phyloP scores from a whole-genome alignment of 1,140 invertebrate species.

The Globodera ellingtonae region DNA sequence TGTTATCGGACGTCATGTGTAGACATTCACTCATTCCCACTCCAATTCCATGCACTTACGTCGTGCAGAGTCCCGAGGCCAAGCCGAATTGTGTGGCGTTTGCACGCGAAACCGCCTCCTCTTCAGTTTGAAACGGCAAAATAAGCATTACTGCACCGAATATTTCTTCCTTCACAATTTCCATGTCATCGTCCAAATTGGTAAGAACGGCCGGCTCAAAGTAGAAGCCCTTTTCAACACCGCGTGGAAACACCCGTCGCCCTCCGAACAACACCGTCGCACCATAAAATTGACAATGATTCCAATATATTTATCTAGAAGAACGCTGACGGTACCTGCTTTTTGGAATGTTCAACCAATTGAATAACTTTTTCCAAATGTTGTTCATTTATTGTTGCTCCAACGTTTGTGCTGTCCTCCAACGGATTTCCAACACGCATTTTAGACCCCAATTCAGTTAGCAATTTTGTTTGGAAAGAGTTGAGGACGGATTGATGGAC shows the following conservation, averaged over 20 bases:
- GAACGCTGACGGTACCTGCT: conserved; percentile 65
- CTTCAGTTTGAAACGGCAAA: conserved; percentile 69
- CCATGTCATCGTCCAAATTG: conserved; percentile 68
- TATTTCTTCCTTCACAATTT: conserved; percentile 70
- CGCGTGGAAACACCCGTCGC: conserved; percentile 65
- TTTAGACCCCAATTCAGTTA: conserved; percentile 58
- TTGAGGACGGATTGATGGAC: conserved; percentile 67
- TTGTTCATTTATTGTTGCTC: conserved; percentile 69
- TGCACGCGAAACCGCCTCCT: conserved; percentile 69
- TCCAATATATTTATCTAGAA: conserved; percentile 13
- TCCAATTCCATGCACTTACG: conserved; percentile 31
- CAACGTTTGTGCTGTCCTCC: conserved; percentile 67
- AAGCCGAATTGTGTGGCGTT: conserved; percentile 70
- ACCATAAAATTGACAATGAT: conserved; percentile 66
- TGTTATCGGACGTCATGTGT: not conserved
- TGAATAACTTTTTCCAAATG: conserved; percentile 70
- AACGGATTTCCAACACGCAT: conserved; percentile 67
- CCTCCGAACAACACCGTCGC: conserved; percentile 70
- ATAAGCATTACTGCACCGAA: conserved; percentile 70
- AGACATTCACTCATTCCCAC: conserved; percentile 10
- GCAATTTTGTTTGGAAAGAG: conserved; percentile 66
- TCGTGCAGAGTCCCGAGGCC: conserved; percentile 69
- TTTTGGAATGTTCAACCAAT: conserved; percentile 69
- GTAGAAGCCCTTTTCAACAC: conserved; percentile 59
- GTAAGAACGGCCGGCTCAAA: conserved; percentile 60